These are phyloP conservation scores for Drosophila triauraria DNA, from an alignment of 1,140 invertebrate species.

Conservation along the genomic window DNA sequence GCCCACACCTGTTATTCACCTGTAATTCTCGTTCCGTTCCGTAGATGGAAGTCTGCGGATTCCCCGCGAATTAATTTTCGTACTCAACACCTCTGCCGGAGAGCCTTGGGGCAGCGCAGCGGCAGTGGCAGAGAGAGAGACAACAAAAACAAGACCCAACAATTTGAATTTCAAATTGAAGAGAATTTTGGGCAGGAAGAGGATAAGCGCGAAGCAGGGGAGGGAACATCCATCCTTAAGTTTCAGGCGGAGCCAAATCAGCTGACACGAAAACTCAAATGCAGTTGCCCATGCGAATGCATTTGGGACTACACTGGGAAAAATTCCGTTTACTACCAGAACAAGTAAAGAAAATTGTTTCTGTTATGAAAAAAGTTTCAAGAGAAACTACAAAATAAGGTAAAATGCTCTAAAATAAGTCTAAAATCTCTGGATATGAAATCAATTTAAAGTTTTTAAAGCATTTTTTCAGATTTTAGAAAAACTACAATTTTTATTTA, in stretches of 20 bases:
- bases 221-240: conserved; percentile 9
- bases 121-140: not conserved
- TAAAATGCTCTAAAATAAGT: not conserved
- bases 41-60: conserved; percentile 21
- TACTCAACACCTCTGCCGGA: conserved; percentile 31
- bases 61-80: conserved; percentile 42
- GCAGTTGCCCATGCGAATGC: conserved; percentile 35
- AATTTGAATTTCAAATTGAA: conserved; percentile 31
- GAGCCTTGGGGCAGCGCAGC: conserved; percentile 16
- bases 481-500: not conserved
- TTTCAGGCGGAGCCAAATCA: conserved; percentile 15
- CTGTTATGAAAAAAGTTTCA: not conserved
- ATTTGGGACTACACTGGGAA: not conserved
- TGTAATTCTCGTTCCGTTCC: not conserved
- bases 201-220: not conserved
- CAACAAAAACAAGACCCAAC: conserved; percentile 19
- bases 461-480: not conserved
- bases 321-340: not conserved
- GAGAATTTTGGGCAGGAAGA: not conserved
- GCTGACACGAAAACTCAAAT: conserved; percentile 20
- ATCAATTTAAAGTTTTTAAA: not conserved
- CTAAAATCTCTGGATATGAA: not conserved
- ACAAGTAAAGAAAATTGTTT: not conserved
- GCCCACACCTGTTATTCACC: conserved; percentile 18
- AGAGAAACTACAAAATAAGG: not conserved